Base-by-base conservation (phyloP, 2,113 vertebrate species). In the Rhea americana region DNA sequence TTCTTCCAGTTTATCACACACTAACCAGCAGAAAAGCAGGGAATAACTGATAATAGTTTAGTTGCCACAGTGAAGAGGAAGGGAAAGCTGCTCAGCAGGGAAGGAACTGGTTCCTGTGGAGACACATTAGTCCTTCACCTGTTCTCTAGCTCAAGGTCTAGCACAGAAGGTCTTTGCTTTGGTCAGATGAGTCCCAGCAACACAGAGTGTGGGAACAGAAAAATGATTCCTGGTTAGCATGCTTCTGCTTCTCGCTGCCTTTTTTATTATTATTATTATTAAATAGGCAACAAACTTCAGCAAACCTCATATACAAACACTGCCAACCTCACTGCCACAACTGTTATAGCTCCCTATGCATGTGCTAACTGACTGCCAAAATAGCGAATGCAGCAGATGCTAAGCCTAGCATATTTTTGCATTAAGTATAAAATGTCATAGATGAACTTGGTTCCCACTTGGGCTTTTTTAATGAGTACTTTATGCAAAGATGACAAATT, bases 381-480 rank as follows among this genome's bases (percentile, higher is more conserved):
- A 73, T 26, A 90, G 61, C 53, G 84, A 86, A 88, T 86, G 58
- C 61, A 93, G 53, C 86, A 94, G 72, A 82, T 12, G 6, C 72
- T 83, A 66, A 94, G 18, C 30, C 56, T 86, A 90, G 67, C 58
- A 43, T 87, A 58, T 37, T 83, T 89, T 66, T 80, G 53, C 55
- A 80, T 87, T 89, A 77, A 87, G 65, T 30, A 53, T 82, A 93
- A 82, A 63, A 94, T 92, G 30, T 48, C 26, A 68, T 63, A 81
- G 56, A 92, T 85, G 73, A 95, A 87, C 83, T 87, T 81, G 32
- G 35, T 90, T 95, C 89, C 83, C 72, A 50, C 24, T 84, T 94
- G 39, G 28, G 22, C 30, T 93, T 88, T 93, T 72, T 80, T 95
- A 91, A 89, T 91, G 79, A 94, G 59, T 62, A 74, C 30, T 83